Evolutionary conservation across 2,888 invertebrate genomes (phyloP).

Genomic region (Tuta absoluta): DNA sequence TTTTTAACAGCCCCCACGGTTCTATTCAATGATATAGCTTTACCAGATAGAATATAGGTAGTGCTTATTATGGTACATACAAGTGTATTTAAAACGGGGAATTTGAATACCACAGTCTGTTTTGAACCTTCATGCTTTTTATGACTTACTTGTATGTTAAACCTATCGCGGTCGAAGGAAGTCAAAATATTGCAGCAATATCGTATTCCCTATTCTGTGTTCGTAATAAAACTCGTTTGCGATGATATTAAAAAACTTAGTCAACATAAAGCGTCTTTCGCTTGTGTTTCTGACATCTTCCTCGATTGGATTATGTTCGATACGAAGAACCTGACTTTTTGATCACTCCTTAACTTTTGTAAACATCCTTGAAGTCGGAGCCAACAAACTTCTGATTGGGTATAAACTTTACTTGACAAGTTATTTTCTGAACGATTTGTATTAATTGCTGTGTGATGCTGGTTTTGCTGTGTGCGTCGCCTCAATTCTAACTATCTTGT

Average conservation of each 20-base stretch:
- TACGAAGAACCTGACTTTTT: constrained; percentile 41
- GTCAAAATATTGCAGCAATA: background rate
- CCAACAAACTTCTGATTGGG: constrained; percentile 28
- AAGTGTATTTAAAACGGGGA: background rate
- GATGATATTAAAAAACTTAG: constrained; percentile 33
- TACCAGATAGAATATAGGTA: constrained; percentile 26
- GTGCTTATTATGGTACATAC: background rate
- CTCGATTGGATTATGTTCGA: constrained; percentile 49
- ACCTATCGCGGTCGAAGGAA: background rate
- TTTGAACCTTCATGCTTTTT: too few relatives aligned
- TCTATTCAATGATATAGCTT: constrained; percentile 14
- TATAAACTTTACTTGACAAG: constrained; percentile 10
- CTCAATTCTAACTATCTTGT: too few relatives aligned
- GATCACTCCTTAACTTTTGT: constrained; percentile 35
- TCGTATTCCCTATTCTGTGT: background rate
- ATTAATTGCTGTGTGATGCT: too few relatives aligned
- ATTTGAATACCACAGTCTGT: too few relatives aligned
- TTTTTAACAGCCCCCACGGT: constrained; percentile 65
- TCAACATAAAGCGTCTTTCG: constrained; percentile 40
- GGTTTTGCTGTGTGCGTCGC: too few relatives aligned
- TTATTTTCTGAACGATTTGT: constrained; percentile 7
- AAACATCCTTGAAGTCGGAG: constrained; percentile 29
- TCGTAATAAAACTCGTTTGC: background rate
- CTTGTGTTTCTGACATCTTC: constrained; percentile 45
- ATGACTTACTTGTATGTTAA: too few relatives aligned